A percentile compares a stretch with the other conserved stretches of the same genome.
Conservation (phyloP, 2,797 vertebrate species). For the Xiphorhynchus erythropygius region DNA sequence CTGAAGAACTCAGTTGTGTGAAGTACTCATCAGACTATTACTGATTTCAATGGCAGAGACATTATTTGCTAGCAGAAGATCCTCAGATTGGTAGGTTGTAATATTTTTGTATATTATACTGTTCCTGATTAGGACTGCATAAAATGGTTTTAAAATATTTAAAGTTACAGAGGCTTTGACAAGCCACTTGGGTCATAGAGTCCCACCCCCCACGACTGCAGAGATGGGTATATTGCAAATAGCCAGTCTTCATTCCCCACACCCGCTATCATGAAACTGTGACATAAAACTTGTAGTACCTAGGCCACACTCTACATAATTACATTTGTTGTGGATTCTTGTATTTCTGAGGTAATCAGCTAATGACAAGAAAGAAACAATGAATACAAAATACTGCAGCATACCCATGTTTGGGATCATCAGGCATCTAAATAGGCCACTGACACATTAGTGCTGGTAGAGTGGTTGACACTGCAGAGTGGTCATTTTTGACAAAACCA, state of each 20-base stretch:
- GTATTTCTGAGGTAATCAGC: neutral
- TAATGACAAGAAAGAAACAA: neutral
- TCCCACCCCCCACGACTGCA: neutral
- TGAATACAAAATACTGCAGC: neutral
- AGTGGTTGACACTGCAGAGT: neutral
- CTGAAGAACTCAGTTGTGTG: neutral
- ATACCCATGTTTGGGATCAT: neutral
- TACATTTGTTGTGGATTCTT: neutral
- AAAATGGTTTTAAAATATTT: neutral
- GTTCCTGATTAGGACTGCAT: neutral
- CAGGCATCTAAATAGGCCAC: neutral
- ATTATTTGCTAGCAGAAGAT: neutral
- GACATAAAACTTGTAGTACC: neutral
- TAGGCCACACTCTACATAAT: neutral
- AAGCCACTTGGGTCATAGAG: neutral
- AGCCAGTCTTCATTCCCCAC: fast-evolving
- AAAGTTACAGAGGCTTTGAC: neutral
- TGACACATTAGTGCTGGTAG: neutral
- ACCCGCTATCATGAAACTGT: neutral
- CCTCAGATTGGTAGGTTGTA: neutral
- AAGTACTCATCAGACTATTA: neutral
- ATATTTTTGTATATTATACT: neutral
- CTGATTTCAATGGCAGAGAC: neutral
- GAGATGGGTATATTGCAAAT: neutral
- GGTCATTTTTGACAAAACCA: neutral